Percentiles rank a stretch among this genome's conserved stretches.
Conservation (phyloP, 1,140 invertebrate species). For the Stratiolaelaps scimitus region DNA sequence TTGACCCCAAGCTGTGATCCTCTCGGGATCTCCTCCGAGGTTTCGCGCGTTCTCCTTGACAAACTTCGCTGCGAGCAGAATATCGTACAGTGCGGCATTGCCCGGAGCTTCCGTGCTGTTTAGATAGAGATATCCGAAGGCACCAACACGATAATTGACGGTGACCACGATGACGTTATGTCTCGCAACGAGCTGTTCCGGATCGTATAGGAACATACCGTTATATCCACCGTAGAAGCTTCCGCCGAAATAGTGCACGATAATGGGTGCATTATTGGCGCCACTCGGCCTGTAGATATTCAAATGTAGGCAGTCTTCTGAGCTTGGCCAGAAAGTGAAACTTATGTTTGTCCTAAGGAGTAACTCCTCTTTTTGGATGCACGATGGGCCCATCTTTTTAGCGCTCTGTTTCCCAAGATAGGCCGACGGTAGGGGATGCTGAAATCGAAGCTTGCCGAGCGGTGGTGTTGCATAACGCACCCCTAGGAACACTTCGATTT, state of each 20-base stretch:
- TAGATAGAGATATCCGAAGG: constrained; percentile 46
- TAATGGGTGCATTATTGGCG: background rate
- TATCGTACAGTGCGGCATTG: constrained; percentile 10
- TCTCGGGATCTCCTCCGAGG: constrained; percentile 38
- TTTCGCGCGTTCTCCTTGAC: background rate
- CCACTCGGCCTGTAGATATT: background rate
- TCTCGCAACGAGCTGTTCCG: background rate
- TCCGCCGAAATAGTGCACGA: background rate
- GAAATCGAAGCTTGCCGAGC: background rate
- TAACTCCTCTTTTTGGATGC: constrained; percentile 6
- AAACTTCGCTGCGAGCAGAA: background rate
- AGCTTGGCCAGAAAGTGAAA: background rate
- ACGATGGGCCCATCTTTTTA: background rate
- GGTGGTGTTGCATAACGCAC: background rate
- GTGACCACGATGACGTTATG: constrained; percentile 63
- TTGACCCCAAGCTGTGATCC: constrained; percentile 39
- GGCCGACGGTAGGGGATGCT: background rate
- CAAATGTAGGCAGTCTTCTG: constrained; percentile 2
- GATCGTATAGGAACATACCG: background rate
- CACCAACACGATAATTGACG: constrained; percentile 76
- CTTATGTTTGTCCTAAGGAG: background rate
- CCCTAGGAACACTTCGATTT: background rate
- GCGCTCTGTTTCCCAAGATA: background rate
- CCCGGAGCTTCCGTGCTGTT: constrained; percentile 46
- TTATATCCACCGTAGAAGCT: constrained; percentile 20